A percentile compares a stretch with the other conserved stretches of the same genome.
phyloP scores from a whole-genome alignment of 2,113 vertebrate species.

The Benitochromis conjunctus region DNA sequence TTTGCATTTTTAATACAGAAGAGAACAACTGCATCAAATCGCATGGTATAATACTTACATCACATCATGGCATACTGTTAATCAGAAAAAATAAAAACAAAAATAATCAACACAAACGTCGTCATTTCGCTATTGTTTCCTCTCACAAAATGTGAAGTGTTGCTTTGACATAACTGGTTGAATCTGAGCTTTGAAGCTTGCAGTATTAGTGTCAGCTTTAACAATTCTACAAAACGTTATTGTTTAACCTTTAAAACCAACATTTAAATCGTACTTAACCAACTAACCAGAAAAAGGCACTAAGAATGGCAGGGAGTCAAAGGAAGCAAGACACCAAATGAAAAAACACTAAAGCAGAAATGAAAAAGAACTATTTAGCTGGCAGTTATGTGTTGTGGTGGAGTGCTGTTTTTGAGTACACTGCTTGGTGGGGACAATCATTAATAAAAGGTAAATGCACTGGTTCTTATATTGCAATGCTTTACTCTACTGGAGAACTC shows the following conservation, averaged over 20 bases:
- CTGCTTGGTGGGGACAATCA: no score
- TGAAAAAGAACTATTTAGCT: background rate
- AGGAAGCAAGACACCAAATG: accelerated
- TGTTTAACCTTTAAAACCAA: background rate
- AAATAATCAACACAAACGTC: background rate
- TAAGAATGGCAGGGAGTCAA: background rate
- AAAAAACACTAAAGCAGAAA: background rate
- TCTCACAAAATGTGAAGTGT: background rate
- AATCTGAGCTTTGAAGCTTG: background rate
- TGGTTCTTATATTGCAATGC: background rate
- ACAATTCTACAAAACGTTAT: background rate
- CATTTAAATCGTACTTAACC: background rate
- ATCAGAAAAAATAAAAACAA: background rate
- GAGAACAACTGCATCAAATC: background rate
- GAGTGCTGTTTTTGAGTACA: no score
- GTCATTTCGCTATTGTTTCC: background rate
- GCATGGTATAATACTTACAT: background rate
- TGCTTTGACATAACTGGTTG: background rate
- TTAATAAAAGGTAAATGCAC: background rate
- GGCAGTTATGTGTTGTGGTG: background rate
- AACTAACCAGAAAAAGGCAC: background rate
- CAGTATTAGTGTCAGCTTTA: background rate
- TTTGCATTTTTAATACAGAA: background rate
- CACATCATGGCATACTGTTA: background rate
- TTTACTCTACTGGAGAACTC: background rate